Evolutionary conservation across 2,113 vertebrate species (phyloP).

Genomic region (Rana temporaria): DNA sequence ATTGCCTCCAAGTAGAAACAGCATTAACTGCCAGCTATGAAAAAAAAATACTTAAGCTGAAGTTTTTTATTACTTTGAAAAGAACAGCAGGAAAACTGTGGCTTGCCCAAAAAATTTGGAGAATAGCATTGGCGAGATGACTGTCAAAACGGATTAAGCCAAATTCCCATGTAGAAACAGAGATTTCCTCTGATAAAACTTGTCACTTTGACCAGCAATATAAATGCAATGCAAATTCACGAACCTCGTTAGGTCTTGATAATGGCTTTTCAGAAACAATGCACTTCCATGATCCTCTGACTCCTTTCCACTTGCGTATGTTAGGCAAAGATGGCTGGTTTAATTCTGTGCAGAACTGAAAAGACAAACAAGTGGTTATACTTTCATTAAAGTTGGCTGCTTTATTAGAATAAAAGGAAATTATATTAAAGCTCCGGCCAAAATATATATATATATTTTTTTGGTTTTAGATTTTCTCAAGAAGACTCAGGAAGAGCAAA

Average conservation of each 20-base stretch:
- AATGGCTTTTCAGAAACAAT: conserved; percentile 82
- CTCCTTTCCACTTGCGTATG: conserved; percentile 87
- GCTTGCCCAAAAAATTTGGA: conserved; percentile 27
- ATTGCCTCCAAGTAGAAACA: too few species aligned
- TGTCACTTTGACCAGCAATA: conserved; percentile 5
- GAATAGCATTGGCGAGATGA: conserved; percentile 6
- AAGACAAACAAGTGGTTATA: conserved; percentile 55
- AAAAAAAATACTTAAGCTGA: too few species aligned
- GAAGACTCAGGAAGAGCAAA: too few species aligned
- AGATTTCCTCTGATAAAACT: conserved; percentile 33
- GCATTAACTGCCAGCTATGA: too few species aligned
- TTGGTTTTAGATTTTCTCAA: too few species aligned
- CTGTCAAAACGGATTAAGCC: conserved; percentile 45
- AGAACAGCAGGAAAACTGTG: conserved; percentile 33
- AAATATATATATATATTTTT: too few species aligned
- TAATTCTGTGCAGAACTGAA: conserved; percentile 90
- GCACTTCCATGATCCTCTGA: conserved; percentile 87
- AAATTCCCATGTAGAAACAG: conserved; percentile 28
- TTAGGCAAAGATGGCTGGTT: conserved; percentile 88
- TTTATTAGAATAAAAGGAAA: background rate
- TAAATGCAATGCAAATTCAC: background rate
- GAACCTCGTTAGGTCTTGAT: conserved; percentile 78
- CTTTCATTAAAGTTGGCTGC: background rate
- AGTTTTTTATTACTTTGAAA: background rate
- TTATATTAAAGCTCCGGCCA: too few species aligned